Evolutionary conservation across 2,797 vertebrate species (phyloP).

Genomic region (Spondyliosoma cantharus): DNA sequence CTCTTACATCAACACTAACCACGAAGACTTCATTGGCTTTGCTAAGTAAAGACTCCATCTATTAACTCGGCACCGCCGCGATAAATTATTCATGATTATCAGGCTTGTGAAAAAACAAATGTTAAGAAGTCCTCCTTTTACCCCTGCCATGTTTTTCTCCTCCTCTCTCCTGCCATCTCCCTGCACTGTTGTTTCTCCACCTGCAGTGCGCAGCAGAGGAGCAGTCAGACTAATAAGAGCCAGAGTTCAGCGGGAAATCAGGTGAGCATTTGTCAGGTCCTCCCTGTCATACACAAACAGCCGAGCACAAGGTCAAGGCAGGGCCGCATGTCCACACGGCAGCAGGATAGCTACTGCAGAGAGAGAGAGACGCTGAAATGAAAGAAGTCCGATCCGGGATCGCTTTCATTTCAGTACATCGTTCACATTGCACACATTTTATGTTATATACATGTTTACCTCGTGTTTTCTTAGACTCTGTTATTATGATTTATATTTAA

Average conservation of each 20-base stretch:
- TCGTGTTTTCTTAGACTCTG: neutral
- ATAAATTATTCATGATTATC: slow-evolving; percentile 35
- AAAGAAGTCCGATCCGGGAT: slow-evolving; percentile 13
- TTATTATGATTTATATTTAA: slow-evolving; percentile 32
- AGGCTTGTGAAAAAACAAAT: slow-evolving; percentile 17
- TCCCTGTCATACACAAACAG: slow-evolving; percentile 43
- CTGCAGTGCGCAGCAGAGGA: slow-evolving; percentile 93
- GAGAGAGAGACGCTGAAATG: slow-evolving; percentile 25
- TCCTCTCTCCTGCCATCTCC: slow-evolving; percentile 8
- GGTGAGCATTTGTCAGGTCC: slow-evolving; percentile 81
- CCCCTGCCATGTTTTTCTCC: neutral
- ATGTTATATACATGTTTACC: slow-evolving; percentile 23
- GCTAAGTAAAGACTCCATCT: slow-evolving; percentile 88
- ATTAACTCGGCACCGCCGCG: slow-evolving; percentile 6
- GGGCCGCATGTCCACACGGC: slow-evolving; percentile 28
- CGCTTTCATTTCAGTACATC: slow-evolving; percentile 33
- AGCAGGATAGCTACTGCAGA: slow-evolving; percentile 40
- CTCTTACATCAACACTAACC: slow-evolving; percentile 98
- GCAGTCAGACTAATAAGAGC: slow-evolving; percentile 92
- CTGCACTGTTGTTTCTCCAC: slow-evolving; percentile 38
- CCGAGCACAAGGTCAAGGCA: slow-evolving; percentile 36
- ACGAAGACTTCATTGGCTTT: slow-evolving; percentile 98
- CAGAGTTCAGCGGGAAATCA: slow-evolving; percentile 94
- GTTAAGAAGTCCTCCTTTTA: slow-evolving; percentile 15
- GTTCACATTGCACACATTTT: slow-evolving; percentile 33